Conservation (phyloP, 2,888 invertebrate species). For the Eueremaeus valkanovi region DNA sequence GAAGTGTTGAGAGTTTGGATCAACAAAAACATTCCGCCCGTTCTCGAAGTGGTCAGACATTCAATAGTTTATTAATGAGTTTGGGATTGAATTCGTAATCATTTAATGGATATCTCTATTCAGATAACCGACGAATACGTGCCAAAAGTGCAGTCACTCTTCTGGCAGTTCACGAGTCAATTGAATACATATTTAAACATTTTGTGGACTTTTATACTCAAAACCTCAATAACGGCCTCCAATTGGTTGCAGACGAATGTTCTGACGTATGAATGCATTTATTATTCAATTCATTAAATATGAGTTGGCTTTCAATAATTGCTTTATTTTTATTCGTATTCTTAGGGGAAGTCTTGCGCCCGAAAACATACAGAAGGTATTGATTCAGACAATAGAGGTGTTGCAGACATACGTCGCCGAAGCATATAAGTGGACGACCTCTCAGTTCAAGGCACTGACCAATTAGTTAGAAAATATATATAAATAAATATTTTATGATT, state of each 20-base stretch:
- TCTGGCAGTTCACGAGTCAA: background rate
- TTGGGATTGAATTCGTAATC: background rate
- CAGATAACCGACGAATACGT: slow-evolving; percentile 40
- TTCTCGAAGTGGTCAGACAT: slow-evolving; percentile 46
- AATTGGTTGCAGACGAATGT: slow-evolving; percentile 39
- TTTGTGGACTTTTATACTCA: slow-evolving; percentile 22
- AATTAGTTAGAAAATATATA: background rate
- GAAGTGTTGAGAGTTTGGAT: slow-evolving; percentile 49
- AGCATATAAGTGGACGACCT: background rate
- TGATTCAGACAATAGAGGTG: slow-evolving; percentile 5
- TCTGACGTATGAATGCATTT: slow-evolving; percentile 35
- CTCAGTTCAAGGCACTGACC: background rate
- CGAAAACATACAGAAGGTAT: slow-evolving; percentile 24
- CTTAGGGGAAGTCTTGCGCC: slow-evolving; percentile 31
- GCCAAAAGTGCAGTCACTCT: background rate
- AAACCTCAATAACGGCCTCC: background rate
- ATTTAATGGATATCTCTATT: background rate
- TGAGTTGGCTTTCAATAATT: no score
- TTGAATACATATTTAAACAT: background rate
- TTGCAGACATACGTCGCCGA: slow-evolving; percentile 1
- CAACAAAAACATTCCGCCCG: slow-evolving; percentile 45
- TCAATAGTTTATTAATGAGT: background rate
- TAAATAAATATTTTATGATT: slow-evolving; percentile 12
- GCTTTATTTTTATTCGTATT: no score
- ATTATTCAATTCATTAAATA: background rate